Evolutionary conservation across 2,113 vertebrate species (phyloP).

Genomic region (Paramisgurnus dabryanus): DNA sequence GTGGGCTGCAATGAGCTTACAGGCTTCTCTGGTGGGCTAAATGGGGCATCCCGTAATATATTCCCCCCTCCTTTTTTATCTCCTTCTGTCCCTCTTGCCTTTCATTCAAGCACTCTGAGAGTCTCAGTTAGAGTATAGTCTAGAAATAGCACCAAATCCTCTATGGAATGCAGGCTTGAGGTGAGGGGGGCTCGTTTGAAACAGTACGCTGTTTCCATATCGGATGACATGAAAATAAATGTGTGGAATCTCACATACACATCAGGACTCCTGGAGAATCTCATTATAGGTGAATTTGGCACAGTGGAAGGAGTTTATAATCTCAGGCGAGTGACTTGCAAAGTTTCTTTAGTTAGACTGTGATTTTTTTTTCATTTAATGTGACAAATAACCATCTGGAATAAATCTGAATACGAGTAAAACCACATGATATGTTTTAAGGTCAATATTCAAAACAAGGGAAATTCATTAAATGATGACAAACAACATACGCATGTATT

Average conservation of each 20-base stretch:
- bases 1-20: slow-evolving; percentile 33
- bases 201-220: slow-evolving; percentile 25
- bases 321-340: slow-evolving; percentile 1
- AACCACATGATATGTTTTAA: background rate
- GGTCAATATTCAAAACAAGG: background rate
- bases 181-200: slow-evolving; percentile 34
- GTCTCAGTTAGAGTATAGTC: slow-evolving; percentile 48
- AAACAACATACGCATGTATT: no score
- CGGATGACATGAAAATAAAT: slow-evolving; percentile 10
- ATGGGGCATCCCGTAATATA: slow-evolving; percentile 47
- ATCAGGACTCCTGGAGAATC: slow-evolving; percentile 13
- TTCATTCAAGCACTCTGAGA: slow-evolving; percentile 56
- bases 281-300: slow-evolving; percentile 5
- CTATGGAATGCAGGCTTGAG: slow-evolving; percentile 34
- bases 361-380: background rate
- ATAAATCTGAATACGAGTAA: background rate
- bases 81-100: slow-evolving; percentile 21
- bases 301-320: background rate
- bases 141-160: slow-evolving; percentile 55
- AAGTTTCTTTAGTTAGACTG: background rate
- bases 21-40: slow-evolving; percentile 35
- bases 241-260: slow-evolving; percentile 19
- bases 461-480: no score
- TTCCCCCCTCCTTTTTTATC: slow-evolving; percentile 8
- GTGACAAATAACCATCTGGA: background rate